phyloP scores from a whole-genome alignment of 2,888 invertebrate genomes.

The Criorhina ranunculi region DNA sequence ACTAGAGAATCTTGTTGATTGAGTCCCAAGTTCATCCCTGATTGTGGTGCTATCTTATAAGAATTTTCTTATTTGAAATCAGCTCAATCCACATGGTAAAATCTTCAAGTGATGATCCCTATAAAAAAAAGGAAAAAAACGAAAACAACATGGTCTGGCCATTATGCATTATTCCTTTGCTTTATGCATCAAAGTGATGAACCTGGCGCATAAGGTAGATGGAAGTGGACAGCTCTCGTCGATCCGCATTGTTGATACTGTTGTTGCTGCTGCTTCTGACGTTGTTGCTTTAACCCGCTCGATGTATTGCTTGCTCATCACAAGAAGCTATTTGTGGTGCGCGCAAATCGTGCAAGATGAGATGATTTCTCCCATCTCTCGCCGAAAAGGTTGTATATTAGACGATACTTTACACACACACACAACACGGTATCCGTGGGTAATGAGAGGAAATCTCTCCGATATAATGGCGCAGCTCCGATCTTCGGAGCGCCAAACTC shows the following conservation, averaged over 20 bases:
- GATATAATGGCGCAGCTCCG: constrained; percentile 69
- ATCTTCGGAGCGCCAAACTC: constrained; percentile 49
- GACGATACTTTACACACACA: constrained; percentile 67
- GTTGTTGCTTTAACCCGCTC: constrained; percentile 25
- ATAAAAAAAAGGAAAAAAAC: constrained; percentile 23
- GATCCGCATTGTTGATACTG: constrained; percentile 74
- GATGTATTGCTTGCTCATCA: constrained; percentile 74
- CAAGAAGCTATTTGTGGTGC: constrained; percentile 76
- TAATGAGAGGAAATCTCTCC: constrained; percentile 74
- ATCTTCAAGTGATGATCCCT: constrained; percentile 55
- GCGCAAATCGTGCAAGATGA: constrained; percentile 76
- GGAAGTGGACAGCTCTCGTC: constrained; percentile 73
- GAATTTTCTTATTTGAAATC: too few species aligned
- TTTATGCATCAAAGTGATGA: constrained; percentile 67
- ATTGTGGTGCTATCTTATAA: too few species aligned
- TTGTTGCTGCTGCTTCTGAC: constrained; percentile 54
- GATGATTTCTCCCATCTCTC: constrained; percentile 63
- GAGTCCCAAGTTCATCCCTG: too few species aligned
- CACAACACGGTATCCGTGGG: constrained; percentile 50
- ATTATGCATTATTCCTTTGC: constrained; percentile 67
- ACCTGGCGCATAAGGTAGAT: constrained; percentile 68
- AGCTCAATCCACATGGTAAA: constrained; percentile 48
- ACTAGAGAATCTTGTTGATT: too few species aligned
- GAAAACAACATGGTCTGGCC: constrained; percentile 44
- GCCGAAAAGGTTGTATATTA: constrained; percentile 62